These are phyloP conservation scores for Eristalis intricaria DNA, from an alignment of 2,888 invertebrate species.

Conservation along the genomic window DNA sequence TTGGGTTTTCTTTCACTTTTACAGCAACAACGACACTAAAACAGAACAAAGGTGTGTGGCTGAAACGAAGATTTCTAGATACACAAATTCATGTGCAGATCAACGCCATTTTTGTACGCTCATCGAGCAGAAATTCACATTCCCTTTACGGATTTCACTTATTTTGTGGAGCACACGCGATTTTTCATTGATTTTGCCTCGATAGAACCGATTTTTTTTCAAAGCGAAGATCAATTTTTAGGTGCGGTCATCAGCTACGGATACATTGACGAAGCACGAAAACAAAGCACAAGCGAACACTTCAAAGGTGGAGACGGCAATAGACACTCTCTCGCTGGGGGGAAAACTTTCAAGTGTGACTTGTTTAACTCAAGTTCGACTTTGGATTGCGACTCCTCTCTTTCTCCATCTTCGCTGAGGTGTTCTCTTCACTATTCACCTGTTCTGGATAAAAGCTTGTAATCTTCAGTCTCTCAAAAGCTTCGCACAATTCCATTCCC, in stretches of 20 bases:
- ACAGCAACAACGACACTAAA: slow-evolving; percentile 18
- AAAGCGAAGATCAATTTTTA: slow-evolving; percentile 48
- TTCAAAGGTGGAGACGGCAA: slow-evolving; percentile 68
- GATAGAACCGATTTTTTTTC: neutral
- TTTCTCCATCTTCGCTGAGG: slow-evolving; percentile 2
- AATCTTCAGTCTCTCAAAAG: slow-evolving; percentile 31
- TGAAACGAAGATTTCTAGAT: slow-evolving; percentile 10
- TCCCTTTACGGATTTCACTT: neutral
- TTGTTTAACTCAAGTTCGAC: slow-evolving; percentile 47
- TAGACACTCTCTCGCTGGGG: slow-evolving; percentile 40
- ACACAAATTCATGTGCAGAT: slow-evolving; percentile 22
- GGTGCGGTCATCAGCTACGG: slow-evolving; percentile 61
- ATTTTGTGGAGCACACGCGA: neutral
- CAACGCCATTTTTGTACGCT: slow-evolving; percentile 16
- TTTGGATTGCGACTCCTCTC: slow-evolving; percentile 31
- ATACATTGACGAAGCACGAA: slow-evolving; percentile 59
- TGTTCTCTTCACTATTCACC: slow-evolving; percentile 55
- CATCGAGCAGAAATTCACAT: neutral
- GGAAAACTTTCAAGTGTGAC: slow-evolving; percentile 64
- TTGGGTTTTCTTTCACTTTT: slow-evolving; percentile 11
- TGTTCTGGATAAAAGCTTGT: slow-evolving; percentile 60
- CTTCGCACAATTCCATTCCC: slow-evolving; percentile 28
- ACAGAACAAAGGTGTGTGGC: slow-evolving; percentile 24
- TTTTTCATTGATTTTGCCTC: slow-evolving; percentile 22
- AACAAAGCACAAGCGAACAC: slow-evolving; percentile 69